A percentile compares a stretch with the other conserved stretches of the same genome.
phyloP scores from a whole-genome alignment of 2,888 invertebrate species.

The Calameuta pallipes region DNA sequence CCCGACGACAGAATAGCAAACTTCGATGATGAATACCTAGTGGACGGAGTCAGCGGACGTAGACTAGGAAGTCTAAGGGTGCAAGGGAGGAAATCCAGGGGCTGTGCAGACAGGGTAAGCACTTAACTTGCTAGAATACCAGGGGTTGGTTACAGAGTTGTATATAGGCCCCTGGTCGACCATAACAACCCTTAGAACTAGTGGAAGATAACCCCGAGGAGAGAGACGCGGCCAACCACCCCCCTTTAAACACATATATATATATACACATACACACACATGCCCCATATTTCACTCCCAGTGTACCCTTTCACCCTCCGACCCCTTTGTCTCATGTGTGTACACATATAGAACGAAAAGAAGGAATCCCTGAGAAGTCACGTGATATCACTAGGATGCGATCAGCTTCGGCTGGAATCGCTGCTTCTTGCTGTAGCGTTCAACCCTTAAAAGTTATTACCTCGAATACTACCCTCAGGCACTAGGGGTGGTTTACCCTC shows the following conservation, averaged over 20 bases:
- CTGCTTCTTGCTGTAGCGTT: neutral
- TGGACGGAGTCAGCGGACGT: neutral
- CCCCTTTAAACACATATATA: neutral
- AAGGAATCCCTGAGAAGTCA: conserved; percentile 28
- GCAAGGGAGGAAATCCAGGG: neutral
- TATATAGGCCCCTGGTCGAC: conserved; percentile 30
- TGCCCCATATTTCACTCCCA: neutral
- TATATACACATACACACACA: neutral
- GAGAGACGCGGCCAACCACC: neutral
- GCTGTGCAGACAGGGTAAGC: neutral
- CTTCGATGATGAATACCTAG: neutral
- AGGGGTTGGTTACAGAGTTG: conserved; percentile 5
- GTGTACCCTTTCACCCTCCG: neutral
- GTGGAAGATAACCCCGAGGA: conserved; percentile 35
- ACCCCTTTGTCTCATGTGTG: neutral
- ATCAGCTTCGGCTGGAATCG: neutral
- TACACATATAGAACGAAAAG: neutral
- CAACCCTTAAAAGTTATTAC: neutral
- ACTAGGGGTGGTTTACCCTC: neutral
- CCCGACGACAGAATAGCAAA: neutral
- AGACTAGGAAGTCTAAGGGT: neutral
- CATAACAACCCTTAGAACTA: conserved; percentile 36
- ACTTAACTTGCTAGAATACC: neutral
- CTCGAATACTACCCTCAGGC: neutral
- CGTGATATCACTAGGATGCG: conserved; percentile 13